Evolutionary conservation across 1,140 invertebrate species (phyloP), one percentile per base, ranked within the genome.

Genomic region (Neodiprion pinetum): DNA sequence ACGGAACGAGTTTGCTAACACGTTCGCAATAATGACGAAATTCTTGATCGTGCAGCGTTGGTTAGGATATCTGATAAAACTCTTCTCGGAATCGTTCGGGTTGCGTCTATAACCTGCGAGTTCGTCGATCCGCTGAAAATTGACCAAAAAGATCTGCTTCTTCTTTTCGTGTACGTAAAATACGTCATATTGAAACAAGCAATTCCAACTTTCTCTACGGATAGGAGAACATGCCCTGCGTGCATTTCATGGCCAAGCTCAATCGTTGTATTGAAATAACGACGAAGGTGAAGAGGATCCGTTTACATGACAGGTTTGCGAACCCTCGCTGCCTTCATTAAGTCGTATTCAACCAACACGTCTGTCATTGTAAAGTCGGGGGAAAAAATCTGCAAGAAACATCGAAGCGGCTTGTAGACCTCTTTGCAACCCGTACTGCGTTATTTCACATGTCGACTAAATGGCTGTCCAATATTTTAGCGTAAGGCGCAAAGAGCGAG

Each of bases 21-120:
- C 53, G 53, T 61, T 61, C n/a, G 53, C 53, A 61, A 61, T 61
- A 61, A 61, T 61, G 53, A 61, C 53, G 53, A 61, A 61, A 61
- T 61, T 61, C 53, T 61, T 61, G 53, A 61, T 61, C 53, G 53
- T 61, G 28, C 28, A 40, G 53, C 53, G 53, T 61, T 61, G 53
- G 53, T 61, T 61, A 61, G 53, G 53, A 61, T 61, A 61, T 61
- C 53, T 17, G 11, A 61, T 61, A 61, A 14, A 61, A 61, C 53
- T 61, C 53, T 61, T 61, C 53, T 12, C 53, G n/a, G 53, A 61
- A 61, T 61, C 53, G n/a, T 61, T 61, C n/a, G 53, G 53, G 53
- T 14, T 61, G 28, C 28, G 53, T 61, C 53, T 61, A 8, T 61
- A 61, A 17, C 53, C 53, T 40, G 28, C 53, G 4, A 14, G 53